These are phyloP conservation scores for Zhuqinia jingwanae DNA, from an alignment of 2,888 invertebrate genomes.

Conservation along the genomic window DNA sequence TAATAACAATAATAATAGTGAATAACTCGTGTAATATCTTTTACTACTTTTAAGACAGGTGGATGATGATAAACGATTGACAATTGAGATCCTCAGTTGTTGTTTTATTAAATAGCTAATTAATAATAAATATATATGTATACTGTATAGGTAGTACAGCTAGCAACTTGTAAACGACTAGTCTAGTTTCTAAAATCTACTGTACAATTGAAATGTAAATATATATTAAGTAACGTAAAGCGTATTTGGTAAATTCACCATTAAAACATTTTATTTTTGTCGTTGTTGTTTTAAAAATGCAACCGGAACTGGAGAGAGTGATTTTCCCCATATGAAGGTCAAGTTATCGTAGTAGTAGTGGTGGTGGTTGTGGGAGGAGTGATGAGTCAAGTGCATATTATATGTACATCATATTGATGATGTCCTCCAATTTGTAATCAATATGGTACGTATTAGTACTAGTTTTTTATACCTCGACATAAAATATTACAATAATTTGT, in stretches of 20 bases:
- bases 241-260: constrained; percentile 32
- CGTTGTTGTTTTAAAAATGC: not conserved
- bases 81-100: constrained; percentile 42
- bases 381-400: no score
- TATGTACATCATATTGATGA: not conserved
- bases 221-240: constrained; percentile 39
- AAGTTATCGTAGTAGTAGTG: no score
- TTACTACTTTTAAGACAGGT: not conserved
- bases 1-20: not conserved
- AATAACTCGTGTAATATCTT: not conserved
- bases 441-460: no score
- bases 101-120: constrained; percentile 1
- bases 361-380: no score
- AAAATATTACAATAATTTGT: no score
- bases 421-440: no score
- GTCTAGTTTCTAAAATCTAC: not conserved
- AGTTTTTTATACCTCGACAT: no score
- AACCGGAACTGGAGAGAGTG: not conserved
- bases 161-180: not conserved
- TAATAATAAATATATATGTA: no score
- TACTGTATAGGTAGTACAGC: no score
- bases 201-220: not conserved
- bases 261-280: not conserved
- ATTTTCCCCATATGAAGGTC: no score
- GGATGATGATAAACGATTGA: constrained; percentile 25